A percentile compares a stretch with the other conserved stretches of the same genome.
phyloP scores from a whole-genome alignment of 2,888 invertebrate genomes.

The Shargacucullia verbasci region DNA sequence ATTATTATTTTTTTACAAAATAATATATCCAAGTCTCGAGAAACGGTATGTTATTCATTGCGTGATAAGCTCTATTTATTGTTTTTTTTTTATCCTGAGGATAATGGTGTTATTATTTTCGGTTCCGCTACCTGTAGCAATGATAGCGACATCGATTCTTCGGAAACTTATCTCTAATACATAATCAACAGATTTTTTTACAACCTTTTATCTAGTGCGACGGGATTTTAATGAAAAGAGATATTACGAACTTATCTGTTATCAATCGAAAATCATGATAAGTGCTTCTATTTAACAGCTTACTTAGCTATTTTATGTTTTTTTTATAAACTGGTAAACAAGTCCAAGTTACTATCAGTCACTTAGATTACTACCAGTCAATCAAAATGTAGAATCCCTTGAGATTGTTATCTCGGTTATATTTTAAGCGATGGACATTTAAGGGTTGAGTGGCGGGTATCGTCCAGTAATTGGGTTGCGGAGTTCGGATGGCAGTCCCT shows the following conservation, averaged over 20 bases:
- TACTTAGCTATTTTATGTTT: too few relatives aligned
- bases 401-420: neutral
- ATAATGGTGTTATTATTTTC: conserved; percentile 4
- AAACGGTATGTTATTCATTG: neutral
- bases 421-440: neutral
- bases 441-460: neutral
- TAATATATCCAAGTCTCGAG: neutral
- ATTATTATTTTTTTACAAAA: neutral
- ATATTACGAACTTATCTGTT: too few relatives aligned
- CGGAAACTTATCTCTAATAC: neutral
- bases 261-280: too few relatives aligned
- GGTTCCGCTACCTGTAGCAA: neutral
- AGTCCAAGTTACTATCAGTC: neutral
- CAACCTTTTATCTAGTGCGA: too few relatives aligned
- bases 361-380: neutral
- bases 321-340: too few relatives aligned
- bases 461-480: neutral
- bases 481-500: neutral
- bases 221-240: too few relatives aligned
- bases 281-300: too few relatives aligned
- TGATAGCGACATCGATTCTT: conserved; percentile 4
- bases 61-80: neutral
- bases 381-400: neutral
- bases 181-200: too few relatives aligned
- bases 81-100: neutral